These are phyloP conservation scores for Micromesistius poutassou DNA, from an alignment of 2,797 vertebrate genomes.

Conservation along the genomic window DNA sequence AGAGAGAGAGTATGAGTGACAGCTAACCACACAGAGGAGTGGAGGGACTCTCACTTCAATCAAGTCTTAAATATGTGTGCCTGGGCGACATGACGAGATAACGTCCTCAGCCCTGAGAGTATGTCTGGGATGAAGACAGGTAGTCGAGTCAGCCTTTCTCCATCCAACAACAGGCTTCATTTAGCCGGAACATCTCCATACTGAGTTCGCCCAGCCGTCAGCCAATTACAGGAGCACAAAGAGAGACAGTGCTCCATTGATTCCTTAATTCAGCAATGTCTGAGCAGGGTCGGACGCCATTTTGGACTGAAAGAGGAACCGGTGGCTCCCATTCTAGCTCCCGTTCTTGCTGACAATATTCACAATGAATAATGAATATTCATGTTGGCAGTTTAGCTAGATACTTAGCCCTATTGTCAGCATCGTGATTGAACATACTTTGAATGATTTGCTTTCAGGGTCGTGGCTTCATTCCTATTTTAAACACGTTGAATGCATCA, in stretches of 20 bases:
- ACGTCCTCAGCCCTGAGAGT: constrained; percentile 37
- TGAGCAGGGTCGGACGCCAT: not conserved
- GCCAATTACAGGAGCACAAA: not conserved
- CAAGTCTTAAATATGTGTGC: constrained; percentile 36
- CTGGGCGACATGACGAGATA: constrained; percentile 49
- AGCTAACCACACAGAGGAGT: not conserved
- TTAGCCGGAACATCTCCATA: not conserved
- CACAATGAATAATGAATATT: not conserved
- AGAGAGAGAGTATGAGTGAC: not conserved
- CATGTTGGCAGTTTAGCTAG: not conserved
- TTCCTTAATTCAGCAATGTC: not conserved
- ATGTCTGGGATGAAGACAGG: constrained; percentile 30
- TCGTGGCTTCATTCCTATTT: not conserved
- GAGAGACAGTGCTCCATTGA: not conserved
- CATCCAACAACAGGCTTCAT: not conserved
- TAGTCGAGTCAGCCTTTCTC: constrained; percentile 42
- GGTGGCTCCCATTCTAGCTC: not conserved
- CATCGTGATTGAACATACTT: not conserved
- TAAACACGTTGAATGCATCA: not conserved
- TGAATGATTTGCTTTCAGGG: not conserved
- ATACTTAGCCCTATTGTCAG: not conserved
- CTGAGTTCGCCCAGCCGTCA: not conserved
- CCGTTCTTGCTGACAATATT: not conserved
- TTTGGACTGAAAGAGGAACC: not conserved
- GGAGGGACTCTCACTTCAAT: constrained; percentile 4